Evolutionary conservation across 53 echinoderm and acorn worm genomes (phyloP).

Genomic region (Apostichopus leukothele): DNA sequence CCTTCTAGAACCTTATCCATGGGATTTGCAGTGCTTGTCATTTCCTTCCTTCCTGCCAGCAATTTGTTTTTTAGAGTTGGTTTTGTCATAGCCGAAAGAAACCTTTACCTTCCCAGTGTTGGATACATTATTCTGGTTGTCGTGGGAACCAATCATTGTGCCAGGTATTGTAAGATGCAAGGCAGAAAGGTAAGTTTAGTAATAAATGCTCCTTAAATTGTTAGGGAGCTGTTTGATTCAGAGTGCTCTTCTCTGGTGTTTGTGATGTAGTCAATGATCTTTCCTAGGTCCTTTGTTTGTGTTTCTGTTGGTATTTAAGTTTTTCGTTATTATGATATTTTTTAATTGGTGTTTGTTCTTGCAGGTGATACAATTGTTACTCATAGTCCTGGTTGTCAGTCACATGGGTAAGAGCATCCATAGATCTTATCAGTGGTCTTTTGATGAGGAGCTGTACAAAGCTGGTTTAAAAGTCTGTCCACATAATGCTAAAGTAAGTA

Average conservation of each 20-base stretch:
- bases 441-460: conserved; percentile 66
- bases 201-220: no score
- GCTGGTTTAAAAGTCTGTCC: conserved; percentile 84
- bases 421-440: conserved; percentile 76
- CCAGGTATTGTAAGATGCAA: conserved; percentile 16
- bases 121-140: conserved; percentile 85
- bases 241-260: no score
- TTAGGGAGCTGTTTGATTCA: no score
- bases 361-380: conserved; percentile 57
- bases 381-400: conserved; percentile 49
- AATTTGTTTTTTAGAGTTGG: conserved; percentile 89
- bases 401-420: conserved; percentile 64
- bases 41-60: conserved; percentile 91
- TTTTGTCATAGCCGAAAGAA: conserved; percentile 86
- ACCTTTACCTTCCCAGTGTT: conserved; percentile 86
- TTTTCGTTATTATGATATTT: no score
- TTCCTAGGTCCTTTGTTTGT: no score
- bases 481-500: conserved; percentile 80
- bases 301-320: no score
- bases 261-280: no score
- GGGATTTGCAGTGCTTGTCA: conserved; percentile 60
- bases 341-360: neutral
- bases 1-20: conserved; percentile 68
- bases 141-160: neutral
- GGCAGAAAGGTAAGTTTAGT: neutral